phyloP scores from a whole-genome alignment of 2,113 vertebrate genomes.

The Taxidea taxus region DNA sequence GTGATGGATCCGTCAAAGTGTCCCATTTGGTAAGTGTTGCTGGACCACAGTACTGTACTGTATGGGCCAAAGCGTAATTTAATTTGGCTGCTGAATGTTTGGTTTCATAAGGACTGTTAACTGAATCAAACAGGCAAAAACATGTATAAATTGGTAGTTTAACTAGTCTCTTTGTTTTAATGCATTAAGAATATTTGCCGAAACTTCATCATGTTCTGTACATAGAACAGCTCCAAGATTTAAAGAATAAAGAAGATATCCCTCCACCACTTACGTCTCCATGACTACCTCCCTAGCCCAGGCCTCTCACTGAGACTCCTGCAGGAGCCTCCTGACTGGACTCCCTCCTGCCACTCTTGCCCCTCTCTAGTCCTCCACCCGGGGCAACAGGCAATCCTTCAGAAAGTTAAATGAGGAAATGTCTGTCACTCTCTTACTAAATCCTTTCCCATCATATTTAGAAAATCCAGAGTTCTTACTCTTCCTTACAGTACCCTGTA shows the following conservation, averaged over 20 bases:
- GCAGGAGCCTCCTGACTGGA: not conserved
- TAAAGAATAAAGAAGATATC: not conserved
- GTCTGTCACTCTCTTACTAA: not conserved
- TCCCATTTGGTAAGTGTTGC: slow-evolving; percentile 91
- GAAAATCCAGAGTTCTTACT: not conserved
- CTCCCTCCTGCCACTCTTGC: not conserved
- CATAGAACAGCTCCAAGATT: not conserved
- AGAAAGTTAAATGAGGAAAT: not conserved
- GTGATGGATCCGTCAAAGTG: slow-evolving; percentile 94
- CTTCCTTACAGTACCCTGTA: not conserved
- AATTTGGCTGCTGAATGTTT: not conserved
- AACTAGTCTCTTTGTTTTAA: not conserved
- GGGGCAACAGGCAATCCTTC: not conserved
- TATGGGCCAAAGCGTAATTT: not conserved
- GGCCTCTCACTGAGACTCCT: not conserved
- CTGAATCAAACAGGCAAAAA: not conserved
- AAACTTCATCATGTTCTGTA: not conserved
- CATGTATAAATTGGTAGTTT: not conserved
- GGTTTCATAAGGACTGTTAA: not conserved
- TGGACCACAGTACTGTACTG: not conserved
- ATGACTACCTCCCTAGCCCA: not conserved
- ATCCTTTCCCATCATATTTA: not conserved
- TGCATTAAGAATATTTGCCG: not conserved
- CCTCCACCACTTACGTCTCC: not conserved
- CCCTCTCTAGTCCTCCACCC: not conserved